A percentile compares a stretch with the other conserved stretches of the same genome.
Evolutionary conservation across 92 coral and sea anemone species (phyloP).

Genomic region (Heteractis magnifica): DNA sequence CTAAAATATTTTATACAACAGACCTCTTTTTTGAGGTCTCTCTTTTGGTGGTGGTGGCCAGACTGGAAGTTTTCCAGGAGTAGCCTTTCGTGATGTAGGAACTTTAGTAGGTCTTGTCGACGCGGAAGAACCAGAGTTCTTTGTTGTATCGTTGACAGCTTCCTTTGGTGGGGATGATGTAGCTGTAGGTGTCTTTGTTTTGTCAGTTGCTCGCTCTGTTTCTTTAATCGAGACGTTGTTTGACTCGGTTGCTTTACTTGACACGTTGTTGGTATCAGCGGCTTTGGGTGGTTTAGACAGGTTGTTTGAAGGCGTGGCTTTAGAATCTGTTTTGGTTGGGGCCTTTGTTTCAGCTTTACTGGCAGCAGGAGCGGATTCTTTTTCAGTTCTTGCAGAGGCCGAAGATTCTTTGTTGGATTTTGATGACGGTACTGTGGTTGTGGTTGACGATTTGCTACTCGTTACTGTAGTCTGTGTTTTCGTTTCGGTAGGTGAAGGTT

Average conservation of each 20-base stretch:
- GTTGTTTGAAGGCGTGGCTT: background rate
- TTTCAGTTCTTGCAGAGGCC: background rate
- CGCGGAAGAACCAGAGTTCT: conserved; percentile 9
- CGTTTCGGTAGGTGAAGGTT: conserved; percentile 9
- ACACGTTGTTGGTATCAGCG: background rate
- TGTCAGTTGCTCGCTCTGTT: conserved; percentile 14
- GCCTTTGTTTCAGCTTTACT: background rate
- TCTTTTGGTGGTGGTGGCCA: conserved; percentile 35
- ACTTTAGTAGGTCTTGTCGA: background rate
- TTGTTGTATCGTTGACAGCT: conserved; percentile 9
- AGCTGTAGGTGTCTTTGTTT: conserved; percentile 8
- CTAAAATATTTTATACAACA: conserved; percentile 10
- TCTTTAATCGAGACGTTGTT: conserved; percentile 27
- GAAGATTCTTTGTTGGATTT: background rate
- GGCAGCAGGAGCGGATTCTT: background rate
- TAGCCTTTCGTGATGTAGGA: background rate
- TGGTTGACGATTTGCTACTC: background rate
- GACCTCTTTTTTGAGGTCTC: conserved; percentile 38
- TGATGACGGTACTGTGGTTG: background rate
- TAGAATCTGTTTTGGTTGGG: conserved; percentile 8
- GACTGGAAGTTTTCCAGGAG: conserved; percentile 28
- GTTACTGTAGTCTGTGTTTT: conserved; percentile 12
- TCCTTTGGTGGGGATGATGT: conserved; percentile 24
- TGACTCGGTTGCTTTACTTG: conserved; percentile 21
- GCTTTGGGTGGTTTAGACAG: background rate